A percentile compares a stretch with the other conserved stretches of the same genome.
Evolutionary conservation across 2,797 vertebrate genomes (phyloP).

Genomic region (Sebastes melanostomus): DNA sequence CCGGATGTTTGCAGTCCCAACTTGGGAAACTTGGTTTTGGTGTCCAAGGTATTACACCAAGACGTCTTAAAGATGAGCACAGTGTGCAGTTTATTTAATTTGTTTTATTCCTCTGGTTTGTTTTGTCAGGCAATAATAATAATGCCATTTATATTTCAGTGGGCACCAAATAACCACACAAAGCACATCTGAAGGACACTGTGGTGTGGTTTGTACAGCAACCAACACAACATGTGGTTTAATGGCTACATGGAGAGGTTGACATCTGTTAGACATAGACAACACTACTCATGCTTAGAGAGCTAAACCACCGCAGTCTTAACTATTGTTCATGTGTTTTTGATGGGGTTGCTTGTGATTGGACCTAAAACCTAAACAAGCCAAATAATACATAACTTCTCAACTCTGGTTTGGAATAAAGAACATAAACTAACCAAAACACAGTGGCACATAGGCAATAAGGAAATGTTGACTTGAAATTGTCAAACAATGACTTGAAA

Average conservation of each 20-base stretch:
- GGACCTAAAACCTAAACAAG: background rate
- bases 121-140: background rate
- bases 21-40: background rate
- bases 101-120: background rate
- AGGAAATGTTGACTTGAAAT: background rate
- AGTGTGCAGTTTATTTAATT: background rate
- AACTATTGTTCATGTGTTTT: background rate
- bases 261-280: slow-evolving; percentile 18
- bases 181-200: background rate
- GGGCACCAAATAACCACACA: background rate
- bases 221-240: slow-evolving; percentile 22
- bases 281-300: background rate
- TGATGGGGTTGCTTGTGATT: background rate
- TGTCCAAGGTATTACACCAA: background rate
- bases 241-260: background rate
- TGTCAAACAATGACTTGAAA: no score
- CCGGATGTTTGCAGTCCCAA: background rate
- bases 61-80: background rate
- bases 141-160: background rate
- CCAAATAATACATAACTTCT: background rate
- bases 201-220: slow-evolving; percentile 3
- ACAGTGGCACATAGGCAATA: background rate
- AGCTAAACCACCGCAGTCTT: background rate
- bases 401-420: background rate
- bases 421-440: background rate